These are phyloP conservation scores for Bursaphelenchus mucronatus DNA, from an alignment of 1,140 invertebrate genomes.

Conservation along the genomic window DNA sequence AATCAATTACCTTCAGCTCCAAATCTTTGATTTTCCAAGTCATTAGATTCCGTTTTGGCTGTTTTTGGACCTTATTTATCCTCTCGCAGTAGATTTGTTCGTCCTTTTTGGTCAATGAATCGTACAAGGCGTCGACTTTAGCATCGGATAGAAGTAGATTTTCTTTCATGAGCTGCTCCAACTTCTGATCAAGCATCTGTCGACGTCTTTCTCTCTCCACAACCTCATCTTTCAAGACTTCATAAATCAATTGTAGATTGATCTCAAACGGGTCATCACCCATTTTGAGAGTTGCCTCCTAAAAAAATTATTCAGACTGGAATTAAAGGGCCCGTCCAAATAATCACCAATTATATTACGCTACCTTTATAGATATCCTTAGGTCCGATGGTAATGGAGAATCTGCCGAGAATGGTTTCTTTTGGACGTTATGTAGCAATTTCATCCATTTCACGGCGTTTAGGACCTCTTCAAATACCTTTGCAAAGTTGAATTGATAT, in stretches of 20 bases:
- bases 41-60: slow-evolving; percentile 72
- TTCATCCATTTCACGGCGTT: slow-evolving; percentile 89
- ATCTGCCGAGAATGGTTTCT: slow-evolving; percentile 68
- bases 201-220: slow-evolving; percentile 86
- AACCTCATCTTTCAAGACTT: slow-evolving; percentile 89
- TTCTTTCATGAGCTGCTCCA: slow-evolving; percentile 74
- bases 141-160: slow-evolving; percentile 76
- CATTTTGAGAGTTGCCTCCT: slow-evolving; percentile 77
- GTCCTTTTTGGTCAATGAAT: slow-evolving; percentile 78
- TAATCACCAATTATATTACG: too few relatives aligned
- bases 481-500: slow-evolving; percentile 85
- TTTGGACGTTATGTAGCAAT: slow-evolving; percentile 69
- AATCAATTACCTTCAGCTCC: slow-evolving; percentile 54
- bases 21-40: slow-evolving; percentile 75
- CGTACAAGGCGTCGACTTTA: slow-evolving; percentile 78
- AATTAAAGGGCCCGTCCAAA: too few relatives aligned
- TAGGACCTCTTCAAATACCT: slow-evolving; percentile 81
- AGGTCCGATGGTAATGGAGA: slow-evolving; percentile 78
- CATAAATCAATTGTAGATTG: slow-evolving; percentile 88
- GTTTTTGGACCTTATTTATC: slow-evolving; percentile 68
- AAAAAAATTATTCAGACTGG: slow-evolving; percentile 44
- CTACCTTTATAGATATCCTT: slow-evolving; percentile 73
- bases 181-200: slow-evolving; percentile 81
- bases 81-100: slow-evolving; percentile 90
- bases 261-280: slow-evolving; percentile 97